Evolutionary conservation across 2,888 invertebrate species (phyloP), one percentile per base, ranked within the genome.

Genomic region (Eupsilia transversa): DNA sequence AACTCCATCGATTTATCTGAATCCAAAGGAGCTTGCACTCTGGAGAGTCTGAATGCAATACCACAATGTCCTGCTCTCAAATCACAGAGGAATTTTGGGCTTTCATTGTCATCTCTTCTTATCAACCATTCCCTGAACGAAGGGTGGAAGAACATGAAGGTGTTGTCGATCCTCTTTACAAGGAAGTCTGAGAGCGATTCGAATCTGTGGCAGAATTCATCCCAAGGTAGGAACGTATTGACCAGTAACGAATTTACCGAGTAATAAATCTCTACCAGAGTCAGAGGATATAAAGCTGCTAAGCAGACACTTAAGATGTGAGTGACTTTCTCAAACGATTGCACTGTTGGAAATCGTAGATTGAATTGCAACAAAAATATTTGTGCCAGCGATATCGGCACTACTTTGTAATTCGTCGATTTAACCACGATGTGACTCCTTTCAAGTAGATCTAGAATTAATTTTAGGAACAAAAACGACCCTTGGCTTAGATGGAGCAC

Each of bases 91-190:
- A 99, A 99, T 94, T 99, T 99, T 0, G 97, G 97, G 82, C 98
- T 98, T 92, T 99, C 99, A 85, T 97, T 98, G 86, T 98, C 98
- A 83, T 98, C 99, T 61, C 99, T 97, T 54, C 99, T 96, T 83
- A 98, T 98, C 81, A 99, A 97, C 99, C 99, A 99, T 96, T 99
- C 99, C 97, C 99, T 98, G 96, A 99, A 99, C 6, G 99, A 99
- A 0, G 99, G 99, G 93, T 99, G 99, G 95, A 99, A 99, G 94
- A 99, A 99, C 98, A 99, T 99, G 95, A 98, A 99, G 0, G 99
- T 99, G 93, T 98, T 98, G 94, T 99, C 99, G 89, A 98, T 97
- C 69, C 99, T 97, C 93, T 98, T 98, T 73, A 99, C 98, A 33
- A 99, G 97, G 90, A 99, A 98, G 67, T 98, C 99, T 70, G 98